Evolutionary conservation across 2,888 invertebrate genomes (phyloP), one percentile per base, ranked within the genome.

Genomic region (Pachymerium ferrugineum): DNA sequence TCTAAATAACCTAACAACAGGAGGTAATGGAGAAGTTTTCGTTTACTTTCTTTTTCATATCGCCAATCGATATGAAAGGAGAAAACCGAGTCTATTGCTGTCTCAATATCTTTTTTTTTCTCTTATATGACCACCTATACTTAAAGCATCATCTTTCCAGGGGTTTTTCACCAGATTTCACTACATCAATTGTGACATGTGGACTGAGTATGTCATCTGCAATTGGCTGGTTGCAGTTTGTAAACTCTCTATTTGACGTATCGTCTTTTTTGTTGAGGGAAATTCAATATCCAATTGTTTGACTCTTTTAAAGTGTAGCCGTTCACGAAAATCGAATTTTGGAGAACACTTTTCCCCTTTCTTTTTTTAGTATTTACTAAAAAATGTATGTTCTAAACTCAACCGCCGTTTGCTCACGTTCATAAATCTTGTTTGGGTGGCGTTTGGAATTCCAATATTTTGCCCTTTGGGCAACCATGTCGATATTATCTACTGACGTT

Each of bases 401-500:
- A 28, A 62, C 62, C 62, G 62, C 62, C 62, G 62, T 62, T 62
- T 62, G 25, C 62, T 28, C n/a, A 25, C 28, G 25, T 28, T 62
- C 62, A n/a, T 62, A 62, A 62, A 62, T 62, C 62, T 25, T 62
- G 62, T 62, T 62, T 62, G 25, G 25, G 28, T 62, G 62, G 28
- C 28, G 62, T 62, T 62, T 28, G 28, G 62, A 3, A 38, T 38
- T 38, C 38, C 38, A 38, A 38, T 38, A 38, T 38, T 38, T 38
- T 12, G 38, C 38, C 38, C 38, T 38, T 38, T 38, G 38, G 38
- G 38, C 38, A 25, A 10, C 62, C 3, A 62, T 28, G 62, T 25
- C 62, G 62, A 62, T 62, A 62, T 62, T 62, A 62, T 62, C 62
- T 62, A 28, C n/a, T n/a, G n/a, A n/a, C n/a, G 25, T 62, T 62